Conservation (phyloP, 2,797 vertebrate genomes). For the Sternotherus odoratus region DNA sequence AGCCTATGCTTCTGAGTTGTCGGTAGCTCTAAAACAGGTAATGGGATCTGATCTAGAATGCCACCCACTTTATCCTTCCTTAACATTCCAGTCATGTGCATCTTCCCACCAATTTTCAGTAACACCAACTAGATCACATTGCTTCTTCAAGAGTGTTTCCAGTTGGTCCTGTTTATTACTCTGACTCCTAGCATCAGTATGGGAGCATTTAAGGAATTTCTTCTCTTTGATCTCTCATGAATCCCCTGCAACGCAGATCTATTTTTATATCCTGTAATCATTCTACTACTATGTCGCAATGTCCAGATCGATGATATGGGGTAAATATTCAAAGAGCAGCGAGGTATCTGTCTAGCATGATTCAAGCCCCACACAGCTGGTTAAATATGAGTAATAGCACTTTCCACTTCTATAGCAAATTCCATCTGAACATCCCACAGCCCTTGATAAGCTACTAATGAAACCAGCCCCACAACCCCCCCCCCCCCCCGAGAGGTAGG, state of each 20-base stretch:
- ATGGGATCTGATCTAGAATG: background rate
- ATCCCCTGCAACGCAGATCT: background rate
- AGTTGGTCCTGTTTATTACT: background rate
- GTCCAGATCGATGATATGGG: background rate
- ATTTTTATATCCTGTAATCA: background rate
- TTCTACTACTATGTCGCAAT: background rate
- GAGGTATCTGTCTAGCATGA: background rate
- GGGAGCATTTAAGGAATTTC: background rate
- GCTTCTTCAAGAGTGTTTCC: background rate
- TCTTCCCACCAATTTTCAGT: background rate
- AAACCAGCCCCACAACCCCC: background rate
- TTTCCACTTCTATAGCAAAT: background rate
- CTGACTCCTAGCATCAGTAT: fast-evolving
- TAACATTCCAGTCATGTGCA: background rate
- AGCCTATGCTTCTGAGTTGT: background rate
- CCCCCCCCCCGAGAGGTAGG: background rate
- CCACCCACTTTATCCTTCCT: background rate
- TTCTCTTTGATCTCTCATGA: background rate
- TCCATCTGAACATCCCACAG: background rate
- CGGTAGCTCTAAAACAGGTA: background rate
- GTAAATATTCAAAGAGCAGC: background rate
- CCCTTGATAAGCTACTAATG: fast-evolving
- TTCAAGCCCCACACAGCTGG: background rate
- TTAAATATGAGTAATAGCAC: background rate
- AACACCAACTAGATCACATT: fast-evolving